phyloP scores from a whole-genome alignment of 2,113 vertebrate species.

The Crotalus viridis region DNA sequence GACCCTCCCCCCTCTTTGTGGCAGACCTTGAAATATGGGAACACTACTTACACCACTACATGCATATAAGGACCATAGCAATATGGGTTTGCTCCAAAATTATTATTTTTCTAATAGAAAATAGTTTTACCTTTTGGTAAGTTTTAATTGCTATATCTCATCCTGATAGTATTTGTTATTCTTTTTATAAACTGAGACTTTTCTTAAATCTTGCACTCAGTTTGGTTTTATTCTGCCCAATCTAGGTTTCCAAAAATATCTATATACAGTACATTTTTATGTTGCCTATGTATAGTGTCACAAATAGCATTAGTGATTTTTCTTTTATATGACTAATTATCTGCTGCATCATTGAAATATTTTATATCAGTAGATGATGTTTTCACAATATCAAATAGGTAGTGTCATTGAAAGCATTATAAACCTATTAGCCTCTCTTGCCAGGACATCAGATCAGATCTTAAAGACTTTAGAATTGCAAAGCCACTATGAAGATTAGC shows the following conservation, averaged over 20 bases:
- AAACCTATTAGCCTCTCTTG: no score
- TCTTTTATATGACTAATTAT: neutral
- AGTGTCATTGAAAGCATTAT: no score
- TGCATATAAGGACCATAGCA: neutral
- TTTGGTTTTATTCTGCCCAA: neutral
- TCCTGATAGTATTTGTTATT: neutral
- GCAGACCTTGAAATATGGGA: neutral
- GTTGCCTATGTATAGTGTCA: neutral
- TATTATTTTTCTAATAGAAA: neutral
- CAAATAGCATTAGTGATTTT: neutral
- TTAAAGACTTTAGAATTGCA: no score
- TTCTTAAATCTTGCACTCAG: neutral
- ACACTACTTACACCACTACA: neutral
- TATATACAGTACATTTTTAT: neutral
- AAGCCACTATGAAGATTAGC: no score
- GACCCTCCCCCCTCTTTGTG: neutral
- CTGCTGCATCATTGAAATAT: neutral
- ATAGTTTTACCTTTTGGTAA: neutral
- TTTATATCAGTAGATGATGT: no score
- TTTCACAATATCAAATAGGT: no score
- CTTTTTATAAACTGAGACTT: neutral
- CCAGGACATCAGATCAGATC: no score
- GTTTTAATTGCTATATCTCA: neutral
- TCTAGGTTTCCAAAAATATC: neutral
- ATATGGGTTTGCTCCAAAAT: neutral